Conservation (phyloP, 2,113 vertebrate species). For the Corapipo altera region DNA sequence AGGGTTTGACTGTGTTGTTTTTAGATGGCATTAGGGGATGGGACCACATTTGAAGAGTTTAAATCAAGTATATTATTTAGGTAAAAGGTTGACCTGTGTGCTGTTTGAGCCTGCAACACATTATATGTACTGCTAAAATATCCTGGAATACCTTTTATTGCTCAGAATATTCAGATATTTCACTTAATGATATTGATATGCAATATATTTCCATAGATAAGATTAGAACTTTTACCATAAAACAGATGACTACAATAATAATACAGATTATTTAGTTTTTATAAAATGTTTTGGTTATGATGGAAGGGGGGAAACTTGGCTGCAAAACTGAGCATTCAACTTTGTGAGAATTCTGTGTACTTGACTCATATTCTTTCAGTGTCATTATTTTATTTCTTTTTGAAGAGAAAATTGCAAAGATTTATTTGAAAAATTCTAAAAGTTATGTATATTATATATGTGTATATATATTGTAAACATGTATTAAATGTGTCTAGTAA, state of each 20-base stretch:
- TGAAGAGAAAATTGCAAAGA: slow-evolving; percentile 70
- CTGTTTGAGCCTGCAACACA: slow-evolving; percentile 62
- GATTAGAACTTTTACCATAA: slow-evolving; percentile 63
- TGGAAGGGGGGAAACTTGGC: slow-evolving; percentile 60
- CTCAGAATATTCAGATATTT: slow-evolving; percentile 61
- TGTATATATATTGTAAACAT: slow-evolving; percentile 82
- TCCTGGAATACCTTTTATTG: slow-evolving; percentile 58
- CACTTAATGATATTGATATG: slow-evolving; percentile 66
- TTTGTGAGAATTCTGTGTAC: slow-evolving; percentile 74
- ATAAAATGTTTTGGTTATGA: slow-evolving; percentile 69
- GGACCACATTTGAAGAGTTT: slow-evolving; percentile 37
- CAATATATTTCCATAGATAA: slow-evolving; percentile 75
- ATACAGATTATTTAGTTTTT: slow-evolving; percentile 74
- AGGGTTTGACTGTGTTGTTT: not conserved
- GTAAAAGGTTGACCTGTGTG: slow-evolving; percentile 24
- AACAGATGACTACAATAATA: slow-evolving; percentile 63
- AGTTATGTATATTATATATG: slow-evolving; percentile 83
- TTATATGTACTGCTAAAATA: slow-evolving; percentile 62
- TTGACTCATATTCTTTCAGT: slow-evolving; percentile 73
- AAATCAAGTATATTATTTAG: slow-evolving; percentile 20
- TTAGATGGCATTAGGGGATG: not conserved
- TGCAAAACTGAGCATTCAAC: slow-evolving; percentile 72
- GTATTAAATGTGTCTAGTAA: slow-evolving; percentile 82
- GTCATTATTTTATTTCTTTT: slow-evolving; percentile 77
- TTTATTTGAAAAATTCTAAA: slow-evolving; percentile 81